These are phyloP conservation scores for Scrobipalpa atriplicella DNA, from an alignment of 2,888 invertebrate species.

Conservation along the genomic window DNA sequence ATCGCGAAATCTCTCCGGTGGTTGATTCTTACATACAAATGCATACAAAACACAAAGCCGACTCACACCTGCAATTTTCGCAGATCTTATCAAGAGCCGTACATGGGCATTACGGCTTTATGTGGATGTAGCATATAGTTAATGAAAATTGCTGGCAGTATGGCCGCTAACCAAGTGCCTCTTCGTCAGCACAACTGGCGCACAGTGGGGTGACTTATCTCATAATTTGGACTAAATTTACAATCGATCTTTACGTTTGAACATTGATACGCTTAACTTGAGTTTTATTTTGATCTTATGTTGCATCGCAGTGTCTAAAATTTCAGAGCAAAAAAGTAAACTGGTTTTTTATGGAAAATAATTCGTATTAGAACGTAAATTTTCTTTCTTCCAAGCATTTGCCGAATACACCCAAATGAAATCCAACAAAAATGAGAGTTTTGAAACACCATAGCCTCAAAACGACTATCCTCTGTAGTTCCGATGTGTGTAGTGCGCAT, in stretches of 20 bases:
- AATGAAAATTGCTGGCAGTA: constrained; percentile 37
- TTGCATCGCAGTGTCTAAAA: background rate
- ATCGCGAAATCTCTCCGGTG: constrained; percentile 23
- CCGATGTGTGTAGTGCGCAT: constrained; percentile 1
- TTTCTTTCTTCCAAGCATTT: too few relatives aligned
- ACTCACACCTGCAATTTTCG: constrained; percentile 48
- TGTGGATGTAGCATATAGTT: constrained; percentile 33
- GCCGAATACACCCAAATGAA: too few relatives aligned
- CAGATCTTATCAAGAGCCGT: constrained; percentile 57
- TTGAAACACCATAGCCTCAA: background rate
- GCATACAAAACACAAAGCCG: constrained; percentile 24
- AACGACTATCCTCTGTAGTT: background rate
- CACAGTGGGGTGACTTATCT: constrained; percentile 28
- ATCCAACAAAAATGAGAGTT: background rate
- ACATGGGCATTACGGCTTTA: constrained; percentile 41
- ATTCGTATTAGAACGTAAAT: background rate
- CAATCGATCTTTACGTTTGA: background rate
- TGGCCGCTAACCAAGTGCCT: constrained; percentile 25
- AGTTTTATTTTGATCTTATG: background rate
- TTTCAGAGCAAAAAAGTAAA: background rate
- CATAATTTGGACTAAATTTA: background rate
- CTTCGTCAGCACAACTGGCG: constrained; percentile 31
- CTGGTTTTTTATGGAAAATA: background rate
- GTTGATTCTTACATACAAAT: constrained; percentile 21
- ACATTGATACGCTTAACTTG: background rate